Conservation (phyloP, 2,113 vertebrate species). For the Gambusia affinis region DNA sequence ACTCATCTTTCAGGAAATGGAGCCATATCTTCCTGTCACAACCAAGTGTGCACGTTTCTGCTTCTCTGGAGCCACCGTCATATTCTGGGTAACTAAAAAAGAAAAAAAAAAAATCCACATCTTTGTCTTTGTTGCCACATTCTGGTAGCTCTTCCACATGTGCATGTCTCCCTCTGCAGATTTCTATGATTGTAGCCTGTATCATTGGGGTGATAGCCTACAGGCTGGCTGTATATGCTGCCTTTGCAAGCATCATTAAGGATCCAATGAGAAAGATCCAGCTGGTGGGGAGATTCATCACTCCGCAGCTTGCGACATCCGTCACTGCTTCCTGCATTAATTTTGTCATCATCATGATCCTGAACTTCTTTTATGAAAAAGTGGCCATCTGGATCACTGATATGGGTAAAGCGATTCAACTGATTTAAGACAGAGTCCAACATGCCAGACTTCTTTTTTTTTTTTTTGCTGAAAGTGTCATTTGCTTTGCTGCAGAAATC, state of each 20-base stretch:
- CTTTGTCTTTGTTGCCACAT: neutral
- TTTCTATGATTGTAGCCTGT: conserved; percentile 89
- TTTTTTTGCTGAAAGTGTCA: neutral
- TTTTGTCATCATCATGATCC: conserved; percentile 96
- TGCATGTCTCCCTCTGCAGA: conserved; percentile 70
- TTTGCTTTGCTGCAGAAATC: conserved; percentile 84
- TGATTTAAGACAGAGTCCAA: neutral
- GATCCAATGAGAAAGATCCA: conserved; percentile 82
- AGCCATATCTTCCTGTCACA: conserved; percentile 88
- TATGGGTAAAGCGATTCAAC: conserved; percentile 83
- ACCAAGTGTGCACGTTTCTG: conserved; percentile 88
- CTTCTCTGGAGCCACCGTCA: conserved; percentile 89
- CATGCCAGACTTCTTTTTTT: neutral
- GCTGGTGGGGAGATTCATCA: conserved; percentile 87
- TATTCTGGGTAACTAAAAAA: conserved; percentile 87
- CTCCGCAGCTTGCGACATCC: conserved; percentile 92
- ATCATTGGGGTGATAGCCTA: conserved; percentile 95
- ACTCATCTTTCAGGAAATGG: conserved; percentile 85
- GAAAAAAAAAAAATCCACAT: no score
- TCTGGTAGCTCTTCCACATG: neutral
- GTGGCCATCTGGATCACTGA: conserved; percentile 97
- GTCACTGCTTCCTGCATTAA: conserved; percentile 95
- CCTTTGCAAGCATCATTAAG: conserved; percentile 93
- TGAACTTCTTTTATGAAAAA: conserved; percentile 95
- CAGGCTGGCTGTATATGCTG: conserved; percentile 91